Percentiles rank a stretch among this genome's conserved stretches.
Evolutionary conservation across 92 coral and sea anemone genomes (phyloP).

Genomic region (Epizoanthus illoricatus): DNA sequence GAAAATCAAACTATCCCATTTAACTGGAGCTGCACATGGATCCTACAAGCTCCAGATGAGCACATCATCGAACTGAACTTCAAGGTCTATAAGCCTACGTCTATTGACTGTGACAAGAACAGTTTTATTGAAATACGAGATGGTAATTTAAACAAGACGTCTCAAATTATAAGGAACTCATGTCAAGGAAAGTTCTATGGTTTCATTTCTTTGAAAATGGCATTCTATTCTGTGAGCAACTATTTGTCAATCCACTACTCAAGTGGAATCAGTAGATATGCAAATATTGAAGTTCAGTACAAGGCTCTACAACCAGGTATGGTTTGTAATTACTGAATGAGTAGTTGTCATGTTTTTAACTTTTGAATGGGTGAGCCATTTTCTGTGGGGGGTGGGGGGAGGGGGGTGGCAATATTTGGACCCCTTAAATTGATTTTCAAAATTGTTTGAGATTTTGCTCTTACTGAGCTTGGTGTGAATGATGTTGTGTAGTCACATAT

Average conservation of each 20-base stretch:
- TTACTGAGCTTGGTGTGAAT: too few relatives aligned
- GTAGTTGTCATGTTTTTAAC: too few relatives aligned
- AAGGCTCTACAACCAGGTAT: conserved; percentile 31
- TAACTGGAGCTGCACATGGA: conserved; percentile 27
- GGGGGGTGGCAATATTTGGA: too few relatives aligned
- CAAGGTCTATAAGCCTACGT: background rate
- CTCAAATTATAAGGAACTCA: conserved; percentile 1
- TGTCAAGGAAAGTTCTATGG: conserved; percentile 14
- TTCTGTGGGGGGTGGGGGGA: too few relatives aligned
- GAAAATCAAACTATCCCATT: background rate
- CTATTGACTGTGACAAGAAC: background rate
- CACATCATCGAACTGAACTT: conserved; percentile 8
- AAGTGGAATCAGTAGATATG: conserved; percentile 12
- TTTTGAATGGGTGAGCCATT: too few relatives aligned
- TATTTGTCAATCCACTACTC: conserved; percentile 7
- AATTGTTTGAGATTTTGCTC: too few relatives aligned
- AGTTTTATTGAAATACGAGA: conserved; percentile 15
- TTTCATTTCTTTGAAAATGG: conserved; percentile 8
- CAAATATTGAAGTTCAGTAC: background rate
- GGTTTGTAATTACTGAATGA: background rate
- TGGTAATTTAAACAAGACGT: conserved; percentile 2
- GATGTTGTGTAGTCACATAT: too few relatives aligned
- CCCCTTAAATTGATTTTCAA: too few relatives aligned
- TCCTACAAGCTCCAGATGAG: conserved; percentile 17
- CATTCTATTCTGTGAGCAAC: conserved; percentile 19